Evolutionary conservation across 2,888 invertebrate genomes (phyloP), one percentile per base, ranked within the genome.

Genomic region (Cephus runcator): DNA sequence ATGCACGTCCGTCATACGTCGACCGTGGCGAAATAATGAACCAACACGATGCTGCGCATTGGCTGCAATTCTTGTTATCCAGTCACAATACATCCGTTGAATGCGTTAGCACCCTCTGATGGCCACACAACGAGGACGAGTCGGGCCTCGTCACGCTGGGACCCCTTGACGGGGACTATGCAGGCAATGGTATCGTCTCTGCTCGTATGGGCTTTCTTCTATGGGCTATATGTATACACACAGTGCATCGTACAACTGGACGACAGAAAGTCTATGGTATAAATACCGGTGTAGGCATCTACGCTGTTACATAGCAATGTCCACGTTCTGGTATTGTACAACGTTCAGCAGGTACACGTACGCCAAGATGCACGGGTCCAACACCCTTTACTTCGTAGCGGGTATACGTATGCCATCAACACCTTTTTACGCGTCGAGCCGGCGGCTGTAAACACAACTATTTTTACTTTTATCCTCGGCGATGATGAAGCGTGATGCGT

Each of bases 1-100:
- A 79, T 78, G 79, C 82, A 83, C 82, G 85, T 87, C 85, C 83
- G 85, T 87, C 87, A 87, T 84, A 85, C 82, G 83, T 83, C 82
- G 79, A 80, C 80, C 82, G 77, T 77, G 77, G 82, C 82, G 81
- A 86, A 86, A 83, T 87, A 87, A 86, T 83, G 85, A 86, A 86
- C 82, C 78, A 79, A 81, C 82, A 81, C 77, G 68, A 56, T 56
- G 56, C 75, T n/a, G 71, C 34, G 74, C 68, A 75, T 73, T 76
- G 75, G 40, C 34, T 34, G 12, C 73, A 77, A 76, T 81, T 69
- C 78, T 75, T 79, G 77, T 80, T 77, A 76, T 76, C 76, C 76
- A 76, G 76, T 77, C 56, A 56, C 56, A 56, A 56, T 56, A 56
- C 56, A 23, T 56, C 56, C 56, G 56, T 56, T 56, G 56, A 56